phyloP scores from a whole-genome alignment of 2,888 invertebrate genomes.

The Chymomyza amoena region DNA sequence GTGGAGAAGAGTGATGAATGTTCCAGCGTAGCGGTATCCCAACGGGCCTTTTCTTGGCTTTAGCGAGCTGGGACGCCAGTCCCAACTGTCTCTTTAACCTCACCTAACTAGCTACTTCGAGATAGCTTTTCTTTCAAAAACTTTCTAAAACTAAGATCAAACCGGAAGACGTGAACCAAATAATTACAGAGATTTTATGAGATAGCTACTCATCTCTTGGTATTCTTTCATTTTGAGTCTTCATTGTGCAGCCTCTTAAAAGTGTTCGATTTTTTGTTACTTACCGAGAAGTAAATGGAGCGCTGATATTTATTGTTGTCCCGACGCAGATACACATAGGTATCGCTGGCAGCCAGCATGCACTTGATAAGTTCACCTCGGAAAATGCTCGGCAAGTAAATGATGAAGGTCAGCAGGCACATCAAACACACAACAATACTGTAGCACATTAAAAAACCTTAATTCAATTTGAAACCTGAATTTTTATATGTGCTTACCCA shows the following conservation, averaged over 20 bases:
- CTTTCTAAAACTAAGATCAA: too few relatives aligned
- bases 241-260: constrained; percentile 67
- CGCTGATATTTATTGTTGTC: constrained; percentile 80
- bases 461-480: too few relatives aligned
- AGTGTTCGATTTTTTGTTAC: constrained; percentile 12
- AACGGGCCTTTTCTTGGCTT: too few relatives aligned
- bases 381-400: constrained; percentile 85
- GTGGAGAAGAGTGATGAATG: too few relatives aligned
- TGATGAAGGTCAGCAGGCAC: constrained; percentile 83
- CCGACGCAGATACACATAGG: constrained; percentile 81
- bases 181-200: too few relatives aligned
- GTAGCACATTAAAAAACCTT: constrained; percentile 1
- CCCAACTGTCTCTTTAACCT: too few relatives aligned
- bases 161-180: too few relatives aligned
- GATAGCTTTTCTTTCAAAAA: too few relatives aligned
- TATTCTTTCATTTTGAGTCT: constrained; percentile 79
- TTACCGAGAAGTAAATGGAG: constrained; percentile 80
- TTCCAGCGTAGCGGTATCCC: too few relatives aligned
- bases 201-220: too few relatives aligned
- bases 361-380: constrained; percentile 82
- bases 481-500: constrained; percentile 77
- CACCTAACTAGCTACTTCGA: too few relatives aligned
- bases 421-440: constrained; percentile 83
- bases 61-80: too few relatives aligned
- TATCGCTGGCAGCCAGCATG: constrained; percentile 79